Base-by-base conservation (phyloP, 2,888 invertebrate genomes). In the Philereme transversata region DNA sequence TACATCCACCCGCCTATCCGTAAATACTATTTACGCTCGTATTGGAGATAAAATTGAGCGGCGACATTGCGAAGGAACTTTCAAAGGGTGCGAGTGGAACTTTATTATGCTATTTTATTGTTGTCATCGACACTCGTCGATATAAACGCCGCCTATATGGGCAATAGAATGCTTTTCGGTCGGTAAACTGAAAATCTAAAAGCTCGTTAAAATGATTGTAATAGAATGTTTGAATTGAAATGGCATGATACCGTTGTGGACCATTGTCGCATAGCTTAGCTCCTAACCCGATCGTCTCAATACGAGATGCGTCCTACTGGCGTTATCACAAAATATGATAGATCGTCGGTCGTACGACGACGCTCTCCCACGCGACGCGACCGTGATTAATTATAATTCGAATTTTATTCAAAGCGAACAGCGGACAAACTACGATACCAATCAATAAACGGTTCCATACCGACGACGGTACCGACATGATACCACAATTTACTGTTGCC, bases 391-490 rank as follows among this genome's bases (percentile, higher is more conserved):
- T 92, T 90, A 92, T 92, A 92, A 92, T 92, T 92, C 90, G 91
- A 91, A 90, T 92, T 90, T 92, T 92, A 92, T 92, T 92, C 91
- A 92, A 92, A 92, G 92, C 86, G 90, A 88, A 90, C 90, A 90
- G 86, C 90, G 88, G 86, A 90, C 90, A 89, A 89, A 90, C 89
- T 83, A 89, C 83, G 91, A 91, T 92, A 92, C 90, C 86, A 90
- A 92, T 92, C 92, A 91, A 91, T 92, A 91, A 92, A 90, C 90
- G 90, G 91, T 92, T 91, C 88, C 86, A 83, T 90, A 92, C 91
- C 87, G 89, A 86, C 87, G 87, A 87, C 86, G 86, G 81, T 87
- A 88, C 87, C 82, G 84, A 88, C 90, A 88, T 81, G 90, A 88
- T 90, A 90, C 89, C 77, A 91, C 90, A 88, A 90, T 91, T 90